Percentiles rank a stretch among this genome's conserved stretches.
Conservation (phyloP, 2,888 invertebrate genomes). For the Tenodera sinensis region DNA sequence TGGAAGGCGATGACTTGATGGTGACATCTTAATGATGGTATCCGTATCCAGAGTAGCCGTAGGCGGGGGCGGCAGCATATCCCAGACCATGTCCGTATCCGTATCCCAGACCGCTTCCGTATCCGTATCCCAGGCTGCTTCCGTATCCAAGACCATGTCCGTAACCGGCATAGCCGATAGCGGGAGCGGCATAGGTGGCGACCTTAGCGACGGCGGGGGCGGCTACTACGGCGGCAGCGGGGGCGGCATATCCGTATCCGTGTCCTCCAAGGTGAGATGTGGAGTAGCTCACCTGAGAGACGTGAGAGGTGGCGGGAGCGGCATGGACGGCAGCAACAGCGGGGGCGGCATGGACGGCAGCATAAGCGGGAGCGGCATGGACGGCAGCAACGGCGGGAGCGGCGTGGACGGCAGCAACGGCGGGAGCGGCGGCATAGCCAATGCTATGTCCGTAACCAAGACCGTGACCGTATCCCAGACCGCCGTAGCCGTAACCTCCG, state of each 20-base stretch:
- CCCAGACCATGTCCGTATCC: conserved; percentile 20
- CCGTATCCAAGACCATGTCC: conserved; percentile 23
- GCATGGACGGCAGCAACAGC: conserved; percentile 10
- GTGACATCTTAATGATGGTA: conserved; percentile 22
- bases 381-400: no score
- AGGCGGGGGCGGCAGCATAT: conserved; percentile 24
- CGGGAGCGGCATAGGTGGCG: conserved; percentile 24
- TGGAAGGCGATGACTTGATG: background rate
- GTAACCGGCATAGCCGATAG: conserved; percentile 10
- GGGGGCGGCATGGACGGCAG: background rate
- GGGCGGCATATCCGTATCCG: conserved; percentile 2
- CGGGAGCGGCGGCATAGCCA: conserved; percentile 11
- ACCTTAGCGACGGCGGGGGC: conserved; percentile 23
- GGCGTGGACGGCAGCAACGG: no score
- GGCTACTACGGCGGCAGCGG: conserved; percentile 20
- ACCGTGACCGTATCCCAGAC: conserved; percentile 29
- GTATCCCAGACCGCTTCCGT: conserved; percentile 15
- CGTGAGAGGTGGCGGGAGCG: conserved; percentile 8
- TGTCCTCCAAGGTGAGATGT: conserved; percentile 14
- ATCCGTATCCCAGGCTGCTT: no score
- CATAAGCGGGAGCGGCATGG: background rate
- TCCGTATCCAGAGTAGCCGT: conserved; percentile 24
- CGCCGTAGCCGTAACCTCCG: background rate
- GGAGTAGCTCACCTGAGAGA: conserved; percentile 6
- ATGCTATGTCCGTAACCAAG: conserved; percentile 34